phyloP scores from a whole-genome alignment of 2,113 vertebrate species.

The Thalassarche chlororhynchos region DNA sequence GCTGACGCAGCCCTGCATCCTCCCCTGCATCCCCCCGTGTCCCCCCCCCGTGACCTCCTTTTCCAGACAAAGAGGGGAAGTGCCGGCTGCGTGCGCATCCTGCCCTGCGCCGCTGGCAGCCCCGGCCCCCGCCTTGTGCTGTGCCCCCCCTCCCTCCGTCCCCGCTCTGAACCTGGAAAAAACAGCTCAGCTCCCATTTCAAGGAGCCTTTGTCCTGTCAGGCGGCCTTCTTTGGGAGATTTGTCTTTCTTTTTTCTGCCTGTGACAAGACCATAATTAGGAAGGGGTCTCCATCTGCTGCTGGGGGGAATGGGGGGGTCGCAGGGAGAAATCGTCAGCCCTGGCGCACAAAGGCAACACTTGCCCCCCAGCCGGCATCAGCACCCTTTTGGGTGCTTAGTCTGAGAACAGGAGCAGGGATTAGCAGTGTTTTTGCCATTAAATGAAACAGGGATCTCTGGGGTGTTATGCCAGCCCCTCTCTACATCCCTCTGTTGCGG shows the following conservation, averaged over 20 bases:
- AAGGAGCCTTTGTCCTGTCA: slow-evolving; percentile 6
- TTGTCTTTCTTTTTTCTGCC: not conserved
- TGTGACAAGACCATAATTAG: not conserved
- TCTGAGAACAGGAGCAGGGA: not conserved
- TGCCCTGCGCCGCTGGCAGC: not conserved
- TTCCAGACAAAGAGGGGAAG: slow-evolving; percentile 76
- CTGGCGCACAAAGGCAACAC: not conserved
- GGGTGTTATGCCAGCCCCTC: too few species aligned
- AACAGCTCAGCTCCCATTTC: slow-evolving; percentile 7
- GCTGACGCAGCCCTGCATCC: not conserved
- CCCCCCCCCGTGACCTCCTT: slow-evolving; percentile 64
- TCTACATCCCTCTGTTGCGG: fast-evolving
- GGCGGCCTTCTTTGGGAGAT: not conserved
- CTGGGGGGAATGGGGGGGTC: not conserved
- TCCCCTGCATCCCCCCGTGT: slow-evolving; percentile 13
- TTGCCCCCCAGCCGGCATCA: not conserved
- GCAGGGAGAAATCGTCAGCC: not conserved
- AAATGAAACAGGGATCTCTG: fast-evolving
- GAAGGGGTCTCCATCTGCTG: slow-evolving; percentile 19
- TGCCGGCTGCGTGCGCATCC: slow-evolving; percentile 61
- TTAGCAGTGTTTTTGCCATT: fast-evolving
- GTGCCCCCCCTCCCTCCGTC: not conserved
- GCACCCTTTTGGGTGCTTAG: not conserved
- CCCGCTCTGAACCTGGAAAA: not conserved
- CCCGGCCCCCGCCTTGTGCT: too few species aligned